Percentiles rank a stretch among this genome's conserved stretches.
Evolutionary conservation across 2,113 vertebrate species (phyloP).

Genomic region (Albula goreensis): DNA sequence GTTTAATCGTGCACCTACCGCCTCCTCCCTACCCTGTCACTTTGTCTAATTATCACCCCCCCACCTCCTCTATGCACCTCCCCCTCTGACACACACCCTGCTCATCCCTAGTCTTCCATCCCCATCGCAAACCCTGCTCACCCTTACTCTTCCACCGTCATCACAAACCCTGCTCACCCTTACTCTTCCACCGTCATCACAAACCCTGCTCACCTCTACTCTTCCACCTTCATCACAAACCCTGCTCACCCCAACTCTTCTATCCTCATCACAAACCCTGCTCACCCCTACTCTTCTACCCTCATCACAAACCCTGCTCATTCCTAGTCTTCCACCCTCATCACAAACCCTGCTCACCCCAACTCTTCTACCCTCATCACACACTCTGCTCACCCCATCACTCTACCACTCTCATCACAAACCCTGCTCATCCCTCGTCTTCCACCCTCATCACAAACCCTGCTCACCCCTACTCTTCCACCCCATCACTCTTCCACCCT

Average conservation of each 20-base stretch:
- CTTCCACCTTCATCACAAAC: neutral
- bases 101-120: neutral
- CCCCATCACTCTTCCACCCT: neutral
- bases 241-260: neutral
- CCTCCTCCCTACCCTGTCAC: neutral
- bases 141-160: slow-evolving; percentile 9
- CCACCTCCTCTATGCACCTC: slow-evolving; percentile 1
- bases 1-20: neutral
- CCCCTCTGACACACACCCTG: neutral
- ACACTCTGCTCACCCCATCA: neutral
- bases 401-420: slow-evolving; percentile 13
- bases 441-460: neutral
- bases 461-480: neutral
- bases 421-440: neutral
- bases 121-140: neutral
- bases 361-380: neutral
- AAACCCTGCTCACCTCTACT: too few species aligned
- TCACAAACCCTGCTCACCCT: neutral
- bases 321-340: neutral
- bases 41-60: neutral
- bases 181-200: neutral
- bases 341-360: neutral
- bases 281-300: neutral
- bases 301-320: neutral
- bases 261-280: neutral